Conservation (phyloP, 1,140 invertebrate species). For the Drosophila ananassae region DNA sequence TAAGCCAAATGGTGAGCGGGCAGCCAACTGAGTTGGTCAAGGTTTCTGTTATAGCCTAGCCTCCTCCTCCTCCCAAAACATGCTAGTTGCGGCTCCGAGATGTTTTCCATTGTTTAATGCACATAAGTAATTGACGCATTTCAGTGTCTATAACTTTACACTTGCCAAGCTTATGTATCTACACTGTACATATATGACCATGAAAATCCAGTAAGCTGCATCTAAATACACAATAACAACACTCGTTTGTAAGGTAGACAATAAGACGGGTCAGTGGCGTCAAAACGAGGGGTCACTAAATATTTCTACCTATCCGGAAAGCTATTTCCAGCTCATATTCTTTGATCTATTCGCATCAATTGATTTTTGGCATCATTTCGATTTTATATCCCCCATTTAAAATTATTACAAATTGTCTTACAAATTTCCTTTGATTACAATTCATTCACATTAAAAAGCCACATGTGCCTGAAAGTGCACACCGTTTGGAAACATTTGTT, state of each 20-base stretch:
- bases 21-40: conserved; percentile 70
- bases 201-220: conserved; percentile 47
- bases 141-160: conserved; percentile 52
- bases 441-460: conserved; percentile 1
- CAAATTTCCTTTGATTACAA: not conserved
- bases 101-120: conserved; percentile 60
- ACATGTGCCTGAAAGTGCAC: not conserved
- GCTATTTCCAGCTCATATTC: not conserved
- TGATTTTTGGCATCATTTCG: not conserved
- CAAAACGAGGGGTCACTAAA: conserved; percentile 8
- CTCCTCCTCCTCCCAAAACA: conserved; percentile 1
- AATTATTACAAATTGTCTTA: not conserved
- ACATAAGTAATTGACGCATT: conserved; percentile 49
- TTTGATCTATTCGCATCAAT: not conserved
- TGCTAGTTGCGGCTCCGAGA: conserved; percentile 33
- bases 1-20: conserved; percentile 29
- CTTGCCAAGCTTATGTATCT: conserved; percentile 12
- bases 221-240: conserved; percentile 17
- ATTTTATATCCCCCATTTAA: not conserved
- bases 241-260: conserved; percentile 5
- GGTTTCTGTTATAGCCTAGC: conserved; percentile 54
- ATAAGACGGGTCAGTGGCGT: conserved; percentile 5
- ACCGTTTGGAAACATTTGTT: conserved; percentile 1
- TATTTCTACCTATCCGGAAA: not conserved
- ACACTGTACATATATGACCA: conserved; percentile 19